Base-by-base conservation (phyloP, 2,888 invertebrate species). In the Epicampocera succincta region DNA sequence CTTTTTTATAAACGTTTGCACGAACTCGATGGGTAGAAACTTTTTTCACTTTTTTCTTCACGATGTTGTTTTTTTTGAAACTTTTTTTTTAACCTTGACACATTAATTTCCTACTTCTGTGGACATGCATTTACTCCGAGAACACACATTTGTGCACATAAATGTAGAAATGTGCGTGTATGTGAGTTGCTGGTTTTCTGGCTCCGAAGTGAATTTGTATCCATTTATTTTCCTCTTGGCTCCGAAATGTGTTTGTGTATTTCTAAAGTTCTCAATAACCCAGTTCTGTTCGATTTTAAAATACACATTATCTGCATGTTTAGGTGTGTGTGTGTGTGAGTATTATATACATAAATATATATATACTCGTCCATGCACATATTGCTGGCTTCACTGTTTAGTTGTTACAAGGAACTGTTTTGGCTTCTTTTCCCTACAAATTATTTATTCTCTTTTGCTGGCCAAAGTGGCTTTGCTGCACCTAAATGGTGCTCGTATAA, bases 401-500 rank as follows among this genome's bases (percentile, higher is more conserved):
- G 56, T 63, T 61, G 56, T 63, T 61, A 33, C 68, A 65, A 78
- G 58, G 63, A 74, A 82, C 48, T 82, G 69, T 74, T 78, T 52
- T 82, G 82, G 82, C 82, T 82, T 82, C 82, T 19, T 56, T 72
- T 76, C 42, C 17, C 17, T 50, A n/a, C n/a, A n/a, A n/a, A n/a
- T 65, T 42, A 50, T 56, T 21, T 40, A 17, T 4, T 61, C 15
- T 54, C 48, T 56, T 5, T n/a, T 15, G 25, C 21, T n/a, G n/a
- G n/a, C 46, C 58, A 46, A 54, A 69, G 25, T 15, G 8, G 15
- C 44, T 19, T 66, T 17, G 42, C 50, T 38, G 66, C 48, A 63
- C 54, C 44, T 63, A 63, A 33, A 33, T 33, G 33, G 33, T 44
- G 29, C 13, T 21, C 68, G 46, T 50, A 5, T 50, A 15, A 15